These are phyloP conservation scores for Sebastes iracundus DNA, from an alignment of 2,797 vertebrate genomes.

Conservation along the genomic window DNA sequence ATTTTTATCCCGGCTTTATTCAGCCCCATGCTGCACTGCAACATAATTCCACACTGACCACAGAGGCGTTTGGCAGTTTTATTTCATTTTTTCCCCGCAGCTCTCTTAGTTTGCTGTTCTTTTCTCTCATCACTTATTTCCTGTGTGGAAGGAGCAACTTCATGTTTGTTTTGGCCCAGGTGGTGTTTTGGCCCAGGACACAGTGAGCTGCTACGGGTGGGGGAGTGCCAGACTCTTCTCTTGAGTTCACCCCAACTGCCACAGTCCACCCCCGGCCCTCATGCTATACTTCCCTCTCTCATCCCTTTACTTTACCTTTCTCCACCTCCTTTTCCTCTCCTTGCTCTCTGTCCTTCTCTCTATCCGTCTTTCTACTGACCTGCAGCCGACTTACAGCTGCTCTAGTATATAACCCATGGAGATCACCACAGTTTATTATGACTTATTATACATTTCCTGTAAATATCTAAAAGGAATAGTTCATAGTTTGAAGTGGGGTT, in stretches of 20 bases:
- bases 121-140: conserved; percentile 71
- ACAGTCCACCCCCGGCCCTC: conserved; percentile 5
- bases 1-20: conserved; percentile 32
- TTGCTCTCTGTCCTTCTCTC: background rate
- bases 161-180: conserved; percentile 68
- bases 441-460: conserved; percentile 29
- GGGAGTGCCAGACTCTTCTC: conserved; percentile 39
- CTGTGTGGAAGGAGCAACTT: conserved; percentile 63
- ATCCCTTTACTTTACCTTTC: conserved; percentile 12
- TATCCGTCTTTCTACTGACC: background rate
- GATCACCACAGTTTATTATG: conserved; percentile 8
- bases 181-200: conserved; percentile 34
- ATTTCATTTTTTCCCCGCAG: conserved; percentile 9
- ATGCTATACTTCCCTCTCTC: background rate
- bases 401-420: conserved; percentile 14
- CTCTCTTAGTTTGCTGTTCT: conserved; percentile 43
- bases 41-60: conserved; percentile 40
- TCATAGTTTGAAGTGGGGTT: background rate
- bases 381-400: conserved; percentile 15
- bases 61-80: conserved; percentile 35
- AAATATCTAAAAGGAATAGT: background rate
- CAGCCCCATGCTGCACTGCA: conserved; percentile 29
- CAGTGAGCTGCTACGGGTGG: conserved; percentile 28
- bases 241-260: conserved; percentile 13
- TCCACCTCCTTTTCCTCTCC: conserved; percentile 7